Evolutionary conservation across 2,888 invertebrate genomes (phyloP), one percentile per base, ranked within the genome.

Genomic region (Latrodectus hesperus): DNA sequence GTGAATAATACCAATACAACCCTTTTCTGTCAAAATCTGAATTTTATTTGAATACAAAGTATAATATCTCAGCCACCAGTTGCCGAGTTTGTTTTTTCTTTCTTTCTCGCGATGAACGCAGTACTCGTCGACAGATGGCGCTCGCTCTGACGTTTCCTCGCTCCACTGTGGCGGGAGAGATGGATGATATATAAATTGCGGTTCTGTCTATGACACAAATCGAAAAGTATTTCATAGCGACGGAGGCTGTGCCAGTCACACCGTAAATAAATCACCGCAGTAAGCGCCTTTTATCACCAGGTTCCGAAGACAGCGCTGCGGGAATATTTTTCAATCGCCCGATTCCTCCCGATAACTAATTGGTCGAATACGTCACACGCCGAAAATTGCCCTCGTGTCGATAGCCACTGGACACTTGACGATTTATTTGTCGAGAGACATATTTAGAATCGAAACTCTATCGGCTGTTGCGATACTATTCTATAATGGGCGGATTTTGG

Each of bases 171-270:
- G 60, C 60, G 73, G 83, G n/a, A 60, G 76, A 86, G 85, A 86
- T 86, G 85, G 85, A 86, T 86, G 85, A 86, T 86, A 86, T 86
- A 86, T 86, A 86, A 86, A 86, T 86, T 86, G 85, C 85, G 80
- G 85, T 80, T 80, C 85, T 86, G 85, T 67, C 75, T 49, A 55
- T 86, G 85, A 86, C 85, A 86, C 84, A 85, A 85, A 85, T 85
- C 84, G 84, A 85, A 79, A 79, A 79, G 84, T 79, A 85, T 85
- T 85, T 85, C 84, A 79, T 79, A 79, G 74, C 84, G 84, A 85
- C 80, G 80, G 70, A 22, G 74, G 85, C 85, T 86, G 85, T 74
- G 85, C 79, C 80, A 74, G 85, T 86, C 85, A 86, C 75, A 70
- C 76, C 75, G 71, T 80, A 75, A 75, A 86, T 86, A 86, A 86